Percentiles rank a stretch among this genome's conserved stretches.
Evolutionary conservation across 1,140 invertebrate species (phyloP).

Genomic region (Drosophila littoralis): DNA sequence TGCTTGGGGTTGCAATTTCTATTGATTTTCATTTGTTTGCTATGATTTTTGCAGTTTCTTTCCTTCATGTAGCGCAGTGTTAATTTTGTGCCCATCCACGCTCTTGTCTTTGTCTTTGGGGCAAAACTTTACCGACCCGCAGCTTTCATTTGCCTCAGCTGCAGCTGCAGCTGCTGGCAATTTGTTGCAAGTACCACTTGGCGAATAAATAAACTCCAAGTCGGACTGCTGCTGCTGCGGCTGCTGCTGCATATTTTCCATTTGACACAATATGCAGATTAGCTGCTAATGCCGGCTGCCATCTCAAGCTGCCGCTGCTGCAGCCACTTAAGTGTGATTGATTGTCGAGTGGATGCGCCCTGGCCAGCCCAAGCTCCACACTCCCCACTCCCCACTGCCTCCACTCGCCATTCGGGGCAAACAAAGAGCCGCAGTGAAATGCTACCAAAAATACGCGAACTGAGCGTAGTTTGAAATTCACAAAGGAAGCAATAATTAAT

Average conservation of each 20-base stretch:
- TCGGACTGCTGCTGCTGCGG: background rate
- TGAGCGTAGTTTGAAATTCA: no score
- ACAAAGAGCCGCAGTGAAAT: slow-evolving; percentile 13
- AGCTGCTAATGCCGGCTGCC: slow-evolving; percentile 65
- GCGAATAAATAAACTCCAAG: slow-evolving; percentile 55
- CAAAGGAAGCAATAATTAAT: no score
- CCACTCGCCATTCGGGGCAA: background rate
- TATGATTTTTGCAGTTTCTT: slow-evolving; percentile 22
- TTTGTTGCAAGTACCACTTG: slow-evolving; percentile 76
- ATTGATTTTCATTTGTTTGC: slow-evolving; percentile 72
- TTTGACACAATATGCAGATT: slow-evolving; percentile 81
- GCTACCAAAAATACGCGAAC: background rate
- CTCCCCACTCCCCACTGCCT: background rate
- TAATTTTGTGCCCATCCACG: slow-evolving; percentile 35
- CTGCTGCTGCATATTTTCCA: slow-evolving; percentile 40
- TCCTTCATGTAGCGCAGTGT: slow-evolving; percentile 43
- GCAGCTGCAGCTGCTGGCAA: slow-evolving; percentile 50
- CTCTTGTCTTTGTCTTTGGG: slow-evolving; percentile 40
- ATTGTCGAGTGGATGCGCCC: slow-evolving; percentile 65
- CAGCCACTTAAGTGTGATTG: slow-evolving; percentile 75
- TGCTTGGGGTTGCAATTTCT: slow-evolving; percentile 76
- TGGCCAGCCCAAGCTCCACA: background rate
- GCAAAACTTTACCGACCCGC: slow-evolving; percentile 56
- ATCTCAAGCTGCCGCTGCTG: slow-evolving; percentile 19
- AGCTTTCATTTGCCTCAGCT: slow-evolving; percentile 28